phyloP scores from a whole-genome alignment of 1,140 invertebrate genomes.

The Solenopsis invicta region DNA sequence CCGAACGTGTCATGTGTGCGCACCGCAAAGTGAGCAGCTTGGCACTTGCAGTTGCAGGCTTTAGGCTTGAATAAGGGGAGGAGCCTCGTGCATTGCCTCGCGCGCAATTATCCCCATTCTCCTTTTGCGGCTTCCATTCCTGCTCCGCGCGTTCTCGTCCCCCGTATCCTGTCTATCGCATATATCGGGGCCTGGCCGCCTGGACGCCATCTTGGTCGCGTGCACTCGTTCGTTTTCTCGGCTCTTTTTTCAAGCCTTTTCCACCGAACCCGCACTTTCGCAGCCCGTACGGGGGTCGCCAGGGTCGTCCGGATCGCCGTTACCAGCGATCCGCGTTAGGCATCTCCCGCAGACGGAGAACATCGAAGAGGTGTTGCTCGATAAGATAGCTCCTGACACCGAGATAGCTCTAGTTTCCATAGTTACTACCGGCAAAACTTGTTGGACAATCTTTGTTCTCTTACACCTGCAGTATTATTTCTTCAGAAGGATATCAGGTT shows the following conservation, averaged over 20 bases:
- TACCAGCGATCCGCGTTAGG: conserved; percentile 31
- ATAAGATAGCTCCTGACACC: conserved; percentile 10
- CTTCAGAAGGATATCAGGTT: background rate
- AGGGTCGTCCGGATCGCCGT: conserved; percentile 58
- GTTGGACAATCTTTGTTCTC: background rate
- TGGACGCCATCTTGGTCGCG: conserved; percentile 78
- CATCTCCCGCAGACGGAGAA: conserved; percentile 36
- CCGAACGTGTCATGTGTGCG: conserved; percentile 75
- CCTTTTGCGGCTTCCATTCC: conserved; percentile 75
- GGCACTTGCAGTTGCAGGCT: conserved; percentile 76
- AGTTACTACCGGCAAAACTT: background rate
- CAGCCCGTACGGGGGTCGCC: conserved; percentile 61
- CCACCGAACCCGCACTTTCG: conserved; percentile 64
- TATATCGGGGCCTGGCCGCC: conserved; percentile 43
- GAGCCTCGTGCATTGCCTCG: conserved; percentile 81
- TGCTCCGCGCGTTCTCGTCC: conserved; percentile 66
- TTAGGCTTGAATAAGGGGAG: conserved; percentile 80
- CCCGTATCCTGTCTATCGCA: conserved; percentile 47
- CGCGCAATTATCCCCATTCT: conserved; percentile 82
- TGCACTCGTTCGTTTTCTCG: conserved; percentile 73
- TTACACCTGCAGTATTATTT: background rate
- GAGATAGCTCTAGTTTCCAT: conserved; percentile 13
- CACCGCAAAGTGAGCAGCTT: conserved; percentile 77
- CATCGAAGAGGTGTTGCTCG: conserved; percentile 54
- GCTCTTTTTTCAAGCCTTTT: conserved; percentile 67